phyloP scores from a whole-genome alignment of 2,113 vertebrate genomes.

The Podarcis raffonei region DNA sequence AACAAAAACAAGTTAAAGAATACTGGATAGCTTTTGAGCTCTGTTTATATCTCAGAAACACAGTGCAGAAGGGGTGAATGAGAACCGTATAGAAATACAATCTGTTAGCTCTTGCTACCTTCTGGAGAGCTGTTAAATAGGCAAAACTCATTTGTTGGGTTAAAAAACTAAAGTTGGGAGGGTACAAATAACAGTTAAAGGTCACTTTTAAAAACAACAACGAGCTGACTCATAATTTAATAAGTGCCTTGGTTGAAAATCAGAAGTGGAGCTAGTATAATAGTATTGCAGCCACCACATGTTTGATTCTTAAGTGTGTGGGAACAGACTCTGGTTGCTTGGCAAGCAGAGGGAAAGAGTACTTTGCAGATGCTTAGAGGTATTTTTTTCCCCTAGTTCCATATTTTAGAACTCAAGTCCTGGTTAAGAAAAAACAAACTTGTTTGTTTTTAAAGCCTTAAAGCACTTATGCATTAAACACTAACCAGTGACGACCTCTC shows the following conservation, averaged over 20 bases:
- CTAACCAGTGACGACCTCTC: background rate
- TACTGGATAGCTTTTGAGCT: background rate
- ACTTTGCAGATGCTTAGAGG: background rate
- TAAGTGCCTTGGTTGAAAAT: background rate
- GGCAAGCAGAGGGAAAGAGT: background rate
- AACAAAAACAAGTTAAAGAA: background rate
- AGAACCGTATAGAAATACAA: background rate
- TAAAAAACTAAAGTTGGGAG: background rate
- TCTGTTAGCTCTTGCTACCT: background rate
- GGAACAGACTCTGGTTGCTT: background rate
- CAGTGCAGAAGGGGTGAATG: background rate
- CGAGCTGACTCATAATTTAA: background rate
- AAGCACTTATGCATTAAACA: background rate
- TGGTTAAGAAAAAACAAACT: background rate
- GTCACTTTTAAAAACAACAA: background rate
- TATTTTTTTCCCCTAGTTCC: background rate
- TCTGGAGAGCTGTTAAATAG: background rate
- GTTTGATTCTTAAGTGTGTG: background rate
- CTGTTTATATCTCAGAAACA: background rate
- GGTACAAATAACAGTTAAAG: background rate
- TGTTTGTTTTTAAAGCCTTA: background rate
- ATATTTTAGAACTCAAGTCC: background rate
- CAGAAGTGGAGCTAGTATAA: background rate
- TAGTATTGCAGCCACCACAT: background rate
- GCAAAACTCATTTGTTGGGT: background rate